Evolutionary conservation across 2,888 invertebrate genomes (phyloP).

Genomic region (Teleiodes luculella): DNA sequence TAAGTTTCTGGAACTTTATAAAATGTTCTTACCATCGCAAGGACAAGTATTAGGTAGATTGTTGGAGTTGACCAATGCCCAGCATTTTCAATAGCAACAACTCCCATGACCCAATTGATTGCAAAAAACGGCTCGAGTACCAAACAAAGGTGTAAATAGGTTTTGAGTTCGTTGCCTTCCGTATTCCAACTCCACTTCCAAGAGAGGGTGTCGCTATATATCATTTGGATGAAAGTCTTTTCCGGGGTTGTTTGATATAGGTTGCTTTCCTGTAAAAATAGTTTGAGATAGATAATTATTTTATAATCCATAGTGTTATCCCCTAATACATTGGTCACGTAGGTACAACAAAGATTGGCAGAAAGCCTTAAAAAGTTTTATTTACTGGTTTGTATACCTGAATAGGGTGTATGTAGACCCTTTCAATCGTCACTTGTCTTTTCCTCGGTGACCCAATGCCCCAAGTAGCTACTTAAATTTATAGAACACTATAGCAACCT

Average conservation of each 20-base stretch:
- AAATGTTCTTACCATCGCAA: conserved; percentile 78
- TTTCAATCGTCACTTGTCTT: no score
- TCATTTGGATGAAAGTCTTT: conserved; percentile 54
- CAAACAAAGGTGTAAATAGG: conserved; percentile 80
- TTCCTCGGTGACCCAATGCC: no score
- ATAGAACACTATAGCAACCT: no score
- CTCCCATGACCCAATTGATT: conserved; percentile 86
- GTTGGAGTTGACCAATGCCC: conserved; percentile 79
- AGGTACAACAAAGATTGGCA: no score
- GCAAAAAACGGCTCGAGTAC: conserved; percentile 85
- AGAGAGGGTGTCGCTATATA: conserved; percentile 71
- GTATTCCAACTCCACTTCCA: conserved; percentile 68
- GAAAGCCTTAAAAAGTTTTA: no score
- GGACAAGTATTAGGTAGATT: conserved; percentile 77
- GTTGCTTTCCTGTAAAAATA: conserved; percentile 20
- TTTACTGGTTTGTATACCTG: no score
- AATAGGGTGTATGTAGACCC: no score
- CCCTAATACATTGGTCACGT: no score
- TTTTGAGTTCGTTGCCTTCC: conserved; percentile 78
- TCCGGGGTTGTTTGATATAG: conserved; percentile 46
- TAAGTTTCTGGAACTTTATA: no score
- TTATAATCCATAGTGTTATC: no score
- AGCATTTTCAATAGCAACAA: conserved; percentile 84
- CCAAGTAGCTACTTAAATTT: no score
- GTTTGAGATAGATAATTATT: conserved; percentile 5